phyloP scores from a whole-genome alignment of 2,113 vertebrate species.

The Platycercus adscitus region DNA sequence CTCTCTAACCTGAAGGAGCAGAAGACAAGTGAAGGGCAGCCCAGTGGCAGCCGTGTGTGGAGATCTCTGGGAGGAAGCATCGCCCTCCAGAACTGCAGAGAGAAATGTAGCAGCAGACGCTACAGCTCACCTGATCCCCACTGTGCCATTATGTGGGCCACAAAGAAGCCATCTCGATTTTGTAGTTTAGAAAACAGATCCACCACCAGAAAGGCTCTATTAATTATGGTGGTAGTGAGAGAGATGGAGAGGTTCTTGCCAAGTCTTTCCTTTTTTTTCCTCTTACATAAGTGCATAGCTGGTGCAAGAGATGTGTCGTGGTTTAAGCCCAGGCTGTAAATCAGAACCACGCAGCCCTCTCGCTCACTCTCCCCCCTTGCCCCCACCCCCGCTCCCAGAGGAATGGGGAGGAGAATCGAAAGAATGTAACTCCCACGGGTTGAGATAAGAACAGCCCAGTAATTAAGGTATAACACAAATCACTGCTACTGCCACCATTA shows the following conservation, averaged over 20 bases:
- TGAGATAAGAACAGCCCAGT: no score
- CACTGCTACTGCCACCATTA: no score
- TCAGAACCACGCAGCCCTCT: no score
- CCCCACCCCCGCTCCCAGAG: no score
- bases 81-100: not conserved
- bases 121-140: not conserved
- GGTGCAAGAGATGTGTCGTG: not conserved
- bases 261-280: not conserved
- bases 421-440: no score
- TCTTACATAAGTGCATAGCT: not conserved
- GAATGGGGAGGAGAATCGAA: no score
- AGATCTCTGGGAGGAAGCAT: not conserved
- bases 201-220: not conserved
- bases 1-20: not conserved
- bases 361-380: no score
- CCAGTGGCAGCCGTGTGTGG: fast-evolving
- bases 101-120: not conserved
- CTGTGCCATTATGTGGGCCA: fast-evolving
- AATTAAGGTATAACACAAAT: no score
- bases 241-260: not conserved
- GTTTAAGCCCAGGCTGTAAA: no score
- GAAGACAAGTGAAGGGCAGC: not conserved
- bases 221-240: not conserved
- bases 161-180: not conserved
- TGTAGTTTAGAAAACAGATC: not conserved